Base-by-base conservation (phyloP, 2,888 invertebrate species). In the Miltochrista miniata region DNA sequence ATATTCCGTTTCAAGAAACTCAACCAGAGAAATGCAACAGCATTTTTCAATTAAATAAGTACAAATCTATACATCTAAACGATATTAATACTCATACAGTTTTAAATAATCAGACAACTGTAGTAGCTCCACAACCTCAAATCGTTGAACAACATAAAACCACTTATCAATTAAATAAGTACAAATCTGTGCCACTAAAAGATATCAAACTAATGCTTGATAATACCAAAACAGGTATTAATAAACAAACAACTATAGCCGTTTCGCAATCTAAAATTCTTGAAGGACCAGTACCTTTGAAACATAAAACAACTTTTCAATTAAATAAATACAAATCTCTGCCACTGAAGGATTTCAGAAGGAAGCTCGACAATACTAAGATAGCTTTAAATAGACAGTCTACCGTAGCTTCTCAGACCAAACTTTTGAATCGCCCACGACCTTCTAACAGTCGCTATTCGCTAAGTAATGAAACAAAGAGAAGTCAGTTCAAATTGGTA, bases 321-420 rank as follows among this genome's bases (percentile, higher is more conserved):
- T 61, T 91, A 36, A 85, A 72, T 55, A 91, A 86, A 61, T 90
- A 90, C 57, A 90, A 90, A 76, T 79, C 78, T 11, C 72, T 88
- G 35, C 74, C 77, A 45, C 50, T 85, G n/a, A 79, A 69, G 52
- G 74, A 79, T 56, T 63, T 83, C 1, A 83, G 79, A 60, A 76
- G 67, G 13, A 78, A 61, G 46, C 55, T 81, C 47, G 41, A 51
- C 24, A 64, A 69, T 42, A 54, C 43, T 51, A 49, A 53, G 41
- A 72, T 68, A 54, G 30, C 42, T 31, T 15, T 29, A 52, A 52
- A 38, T 36, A 50, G 40, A 42, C 57, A 56, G 45, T 12, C 33
- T 12, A 39, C 30, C 35, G 39, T 39, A 15, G 18, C 24, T 48
- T 12, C 49, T 40, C 39, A 51, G 24, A 12, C 35, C 10, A 15